Conservation (phyloP, 2,888 invertebrate species). For the Drosophila aldrichi region DNA sequence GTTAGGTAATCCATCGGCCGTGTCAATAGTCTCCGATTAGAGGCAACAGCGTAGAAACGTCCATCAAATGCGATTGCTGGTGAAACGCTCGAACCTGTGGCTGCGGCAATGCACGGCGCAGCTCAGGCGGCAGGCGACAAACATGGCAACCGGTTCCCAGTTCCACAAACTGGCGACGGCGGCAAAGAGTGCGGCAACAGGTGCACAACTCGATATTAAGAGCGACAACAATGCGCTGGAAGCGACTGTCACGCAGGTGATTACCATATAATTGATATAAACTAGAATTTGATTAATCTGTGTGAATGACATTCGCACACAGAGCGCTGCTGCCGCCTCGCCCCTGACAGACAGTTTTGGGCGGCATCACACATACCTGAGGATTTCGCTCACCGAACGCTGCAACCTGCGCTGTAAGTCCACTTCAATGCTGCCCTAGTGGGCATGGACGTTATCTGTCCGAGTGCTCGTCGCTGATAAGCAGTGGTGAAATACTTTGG, state of each 20-base stretch:
- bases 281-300: background rate
- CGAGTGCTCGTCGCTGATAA: slow-evolving; percentile 13
- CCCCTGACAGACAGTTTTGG: slow-evolving; percentile 93
- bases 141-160: slow-evolving; percentile 70
- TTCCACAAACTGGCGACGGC: slow-evolving; percentile 54
- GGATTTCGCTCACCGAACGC: slow-evolving; percentile 97
- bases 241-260: slow-evolving; percentile 37
- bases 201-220: slow-evolving; percentile 36
- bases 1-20: slow-evolving; percentile 53
- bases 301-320: background rate
- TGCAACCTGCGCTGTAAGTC: slow-evolving; percentile 98
- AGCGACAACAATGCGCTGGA: slow-evolving; percentile 18
- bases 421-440: slow-evolving; percentile 4
- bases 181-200: slow-evolving; percentile 33
- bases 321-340: slow-evolving; percentile 27
- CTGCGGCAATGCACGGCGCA: slow-evolving; percentile 38
- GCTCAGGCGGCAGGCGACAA: slow-evolving; percentile 28
- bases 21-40: slow-evolving; percentile 25
- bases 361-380: slow-evolving; percentile 95
- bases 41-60: background rate
- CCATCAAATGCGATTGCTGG: slow-evolving; percentile 59
- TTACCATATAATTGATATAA: background rate
- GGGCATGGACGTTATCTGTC: slow-evolving; percentile 31
- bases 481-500: slow-evolving; percentile 36
- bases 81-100: slow-evolving; percentile 52